Evolutionary conservation across 2,888 invertebrate species (phyloP), one percentile per base, ranked within the genome.

Genomic region (Tridacna gigas): DNA sequence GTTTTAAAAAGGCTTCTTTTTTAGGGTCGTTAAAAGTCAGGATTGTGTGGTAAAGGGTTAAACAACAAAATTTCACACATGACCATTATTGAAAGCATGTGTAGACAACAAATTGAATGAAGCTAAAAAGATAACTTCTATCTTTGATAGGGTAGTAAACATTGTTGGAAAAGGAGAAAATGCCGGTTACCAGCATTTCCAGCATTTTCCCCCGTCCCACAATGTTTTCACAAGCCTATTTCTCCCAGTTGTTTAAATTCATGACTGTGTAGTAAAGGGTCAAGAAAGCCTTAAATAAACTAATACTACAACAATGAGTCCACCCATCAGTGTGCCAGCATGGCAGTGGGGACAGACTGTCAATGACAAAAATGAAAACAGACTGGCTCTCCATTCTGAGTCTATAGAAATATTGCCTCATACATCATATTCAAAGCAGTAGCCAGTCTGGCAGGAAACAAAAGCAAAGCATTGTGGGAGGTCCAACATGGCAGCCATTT

Each of bases 371-470:
- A 69, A 1, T n/a, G 25, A 69, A 37, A 69, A 69, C 69, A 69
- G 69, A 69, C 69, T 69, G 47, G 69, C n/a, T 25, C 18, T 63
- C 69, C 20, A 22, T 69, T 45, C 45, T 69, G 45, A n/a, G 28
- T n/a, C 45, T 47, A 69, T 47, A 45, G 45, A 63, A 69, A 69
- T 69, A 37, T 47, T 69, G 11, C 45, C 69, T 69, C 69, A 69
- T 69, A 69, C 69, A 69, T 69, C 69, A 69, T 69, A 47, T 45
- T 69, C 69, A 69, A 45, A 69, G 13, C 13, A 47, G 69, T 20
- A 45, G 69, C 69, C 69, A 69, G 69, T 69, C 45, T 69, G 69
- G 20, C 69, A 69, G 69, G 69, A 69, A 69, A 69, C 69, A 69
- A 69, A n/a, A 45, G 47, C 47, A 45, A 5, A 11, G 69, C 69